Conservation (phyloP, 2,888 invertebrate genomes). For the Sisyra nigra region DNA sequence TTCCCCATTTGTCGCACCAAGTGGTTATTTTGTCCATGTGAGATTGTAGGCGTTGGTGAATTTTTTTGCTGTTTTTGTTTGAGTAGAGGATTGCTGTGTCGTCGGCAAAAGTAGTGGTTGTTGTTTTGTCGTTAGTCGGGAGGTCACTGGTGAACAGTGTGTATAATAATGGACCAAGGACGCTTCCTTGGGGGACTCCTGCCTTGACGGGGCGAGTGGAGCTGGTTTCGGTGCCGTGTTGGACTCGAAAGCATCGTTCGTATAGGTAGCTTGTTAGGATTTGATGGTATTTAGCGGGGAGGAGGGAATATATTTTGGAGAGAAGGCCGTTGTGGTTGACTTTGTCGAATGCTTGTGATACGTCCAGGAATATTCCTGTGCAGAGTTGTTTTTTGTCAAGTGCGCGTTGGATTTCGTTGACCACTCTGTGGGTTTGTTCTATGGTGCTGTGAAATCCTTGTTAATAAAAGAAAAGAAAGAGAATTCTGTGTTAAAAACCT, state of each 20-base stretch:
- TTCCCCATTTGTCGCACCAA: conserved; percentile 13
- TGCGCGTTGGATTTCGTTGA: conserved; percentile 6
- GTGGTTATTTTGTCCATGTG: conserved; percentile 6
- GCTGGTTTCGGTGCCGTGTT: conserved; percentile 5
- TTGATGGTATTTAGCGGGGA: conserved; percentile 6
- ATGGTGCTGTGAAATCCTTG: conserved; percentile 11
- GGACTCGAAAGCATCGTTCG: conserved; percentile 10
- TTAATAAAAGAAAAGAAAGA: too few relatives aligned
- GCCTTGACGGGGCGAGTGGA: not conserved
- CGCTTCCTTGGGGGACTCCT: conserved; percentile 9
- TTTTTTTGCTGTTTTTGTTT: conserved; percentile 7
- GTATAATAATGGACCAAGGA: conserved; percentile 8
- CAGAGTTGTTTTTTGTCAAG: conserved; percentile 12
- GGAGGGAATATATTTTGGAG: conserved; percentile 7
- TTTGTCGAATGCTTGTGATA: conserved; percentile 10
- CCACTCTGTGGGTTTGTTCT: conserved; percentile 14
- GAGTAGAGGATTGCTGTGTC: conserved; percentile 10
- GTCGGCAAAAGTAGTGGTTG: conserved; percentile 10
- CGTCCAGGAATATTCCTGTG: conserved; percentile 9
- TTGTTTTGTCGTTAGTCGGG: conserved; percentile 8
- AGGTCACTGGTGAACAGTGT: conserved; percentile 10
- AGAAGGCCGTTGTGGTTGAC: conserved; percentile 10
- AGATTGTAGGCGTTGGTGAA: conserved; percentile 8
- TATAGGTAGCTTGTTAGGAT: conserved; percentile 8
- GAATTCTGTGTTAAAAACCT: too few relatives aligned